Conservation (phyloP, 2,113 vertebrate species). For the Clarias magur region DNA sequence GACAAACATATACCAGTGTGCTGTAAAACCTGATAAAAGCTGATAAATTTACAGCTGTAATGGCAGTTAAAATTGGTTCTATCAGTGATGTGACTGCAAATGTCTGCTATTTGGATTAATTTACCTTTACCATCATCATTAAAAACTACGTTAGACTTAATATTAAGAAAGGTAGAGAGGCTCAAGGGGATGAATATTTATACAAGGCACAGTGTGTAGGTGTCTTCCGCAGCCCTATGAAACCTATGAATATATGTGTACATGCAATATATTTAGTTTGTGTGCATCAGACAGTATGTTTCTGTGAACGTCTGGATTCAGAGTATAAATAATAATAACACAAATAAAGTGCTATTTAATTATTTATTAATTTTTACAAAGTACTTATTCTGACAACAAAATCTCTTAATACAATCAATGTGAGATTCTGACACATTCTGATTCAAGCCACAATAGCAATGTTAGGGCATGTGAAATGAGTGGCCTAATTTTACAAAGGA, state of each 20-base stretch:
- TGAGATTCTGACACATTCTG: slow-evolving; percentile 11
- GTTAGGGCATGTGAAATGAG: slow-evolving; percentile 4
- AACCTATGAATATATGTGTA: neutral
- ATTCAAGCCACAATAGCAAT: neutral
- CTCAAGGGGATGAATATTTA: neutral
- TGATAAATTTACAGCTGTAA: neutral
- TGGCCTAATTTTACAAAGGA: slow-evolving; percentile 35
- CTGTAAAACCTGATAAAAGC: neutral
- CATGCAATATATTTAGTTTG: neutral
- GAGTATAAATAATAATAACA: neutral
- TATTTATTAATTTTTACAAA: neutral
- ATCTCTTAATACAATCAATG: neutral
- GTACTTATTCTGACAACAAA: neutral
- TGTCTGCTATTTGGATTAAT: neutral
- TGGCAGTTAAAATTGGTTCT: neutral
- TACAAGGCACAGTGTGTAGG: neutral
- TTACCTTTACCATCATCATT: neutral
- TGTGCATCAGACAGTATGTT: neutral
- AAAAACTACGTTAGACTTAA: neutral
- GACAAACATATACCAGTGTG: neutral
- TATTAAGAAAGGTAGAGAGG: neutral
- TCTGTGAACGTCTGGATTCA: neutral
- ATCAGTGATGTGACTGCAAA: neutral
- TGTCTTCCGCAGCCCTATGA: neutral
- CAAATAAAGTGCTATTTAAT: neutral